Evolutionary conservation across 2,888 invertebrate genomes (phyloP), one percentile per base, ranked within the genome.

Genomic region (Neelides folsomi): DNA sequence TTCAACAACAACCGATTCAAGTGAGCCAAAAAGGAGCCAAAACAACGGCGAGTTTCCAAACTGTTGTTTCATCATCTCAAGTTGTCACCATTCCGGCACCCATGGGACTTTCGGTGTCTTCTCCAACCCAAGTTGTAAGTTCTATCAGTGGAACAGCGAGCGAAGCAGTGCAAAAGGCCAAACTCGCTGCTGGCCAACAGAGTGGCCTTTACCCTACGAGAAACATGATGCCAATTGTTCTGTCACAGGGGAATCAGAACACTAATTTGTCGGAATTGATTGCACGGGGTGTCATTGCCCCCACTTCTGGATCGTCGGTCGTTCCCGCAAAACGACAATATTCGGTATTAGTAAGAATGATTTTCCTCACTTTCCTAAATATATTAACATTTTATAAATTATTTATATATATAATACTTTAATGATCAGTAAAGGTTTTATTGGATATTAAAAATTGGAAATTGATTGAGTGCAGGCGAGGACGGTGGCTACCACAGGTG

Each of bases 91-190:
- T 36, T 1, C n/a, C 45, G n/a, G 13, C 36, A 1, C 15, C 42
- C 3, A 42, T 19, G 13, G 16, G 13, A 2, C 5, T 12, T 2
- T 12, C 12, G 10, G n/a, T 45, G 15, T 9, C 7, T 6, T 34
- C 15, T 34, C 16, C 19, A 7, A 8, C 40, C 9, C 27, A 10
- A 39, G 37, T 36, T 19, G 18, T 12, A 19, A 37, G 37, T n/a
- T 9, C 35, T 10, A 15, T 15, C 4, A 19, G 43, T 19, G 41
- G 43, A 4, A 52, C 52, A 1, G 52, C 48, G 10, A 53, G 49
- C 18, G 53, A 53, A 43, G 51, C 41, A 12, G 45, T 40, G 19
- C 53, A 53, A 15, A 53, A 53, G 40, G 53, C 53, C 4, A 53
- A 53, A 45, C 12, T 44, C 35, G 12, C 41, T 42, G 37, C 49